A percentile compares a stretch with the other conserved stretches of the same genome.
Evolutionary conservation across 2,888 invertebrate species (phyloP).

Genomic region (Lacanobia oleracea): DNA sequence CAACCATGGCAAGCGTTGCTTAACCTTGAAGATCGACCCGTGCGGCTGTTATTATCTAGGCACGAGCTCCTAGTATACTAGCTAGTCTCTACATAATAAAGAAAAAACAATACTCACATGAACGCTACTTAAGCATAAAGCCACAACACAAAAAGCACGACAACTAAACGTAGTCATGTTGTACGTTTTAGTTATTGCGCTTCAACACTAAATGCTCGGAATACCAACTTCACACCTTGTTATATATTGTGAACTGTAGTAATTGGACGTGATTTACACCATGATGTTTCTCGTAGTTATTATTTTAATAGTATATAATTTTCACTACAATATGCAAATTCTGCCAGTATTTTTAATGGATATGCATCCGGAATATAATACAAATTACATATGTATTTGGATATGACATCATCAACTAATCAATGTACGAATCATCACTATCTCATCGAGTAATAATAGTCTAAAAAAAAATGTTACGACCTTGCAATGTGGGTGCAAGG

Average conservation of each 20-base stretch:
- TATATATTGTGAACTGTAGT: slow-evolving; percentile 5
- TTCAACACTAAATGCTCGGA: neutral
- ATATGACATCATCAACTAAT: neutral
- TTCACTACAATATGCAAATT: neutral
- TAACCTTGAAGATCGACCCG: too few relatives aligned
- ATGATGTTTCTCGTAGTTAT: neutral
- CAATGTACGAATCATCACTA: neutral
- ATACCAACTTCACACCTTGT: neutral
- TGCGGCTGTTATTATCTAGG: too few relatives aligned
- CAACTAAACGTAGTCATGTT: slow-evolving; percentile 7
- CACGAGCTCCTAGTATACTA: too few relatives aligned
- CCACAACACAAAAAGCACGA: neutral
- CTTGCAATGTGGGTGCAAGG: too few relatives aligned
- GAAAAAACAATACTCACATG: slow-evolving; percentile 4
- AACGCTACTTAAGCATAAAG: neutral
- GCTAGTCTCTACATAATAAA: too few relatives aligned
- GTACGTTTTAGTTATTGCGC: neutral
- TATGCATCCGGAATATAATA: neutral
- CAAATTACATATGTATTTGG: neutral
- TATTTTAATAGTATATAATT: slow-evolving; percentile 4
- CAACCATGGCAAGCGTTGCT: too few relatives aligned
- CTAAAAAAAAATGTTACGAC: too few relatives aligned
- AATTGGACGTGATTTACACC: neutral
- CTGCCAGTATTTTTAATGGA: too few relatives aligned
- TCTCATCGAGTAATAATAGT: neutral